Conservation (phyloP, 2,113 vertebrate species). For the Halcyon malimbica region DNA sequence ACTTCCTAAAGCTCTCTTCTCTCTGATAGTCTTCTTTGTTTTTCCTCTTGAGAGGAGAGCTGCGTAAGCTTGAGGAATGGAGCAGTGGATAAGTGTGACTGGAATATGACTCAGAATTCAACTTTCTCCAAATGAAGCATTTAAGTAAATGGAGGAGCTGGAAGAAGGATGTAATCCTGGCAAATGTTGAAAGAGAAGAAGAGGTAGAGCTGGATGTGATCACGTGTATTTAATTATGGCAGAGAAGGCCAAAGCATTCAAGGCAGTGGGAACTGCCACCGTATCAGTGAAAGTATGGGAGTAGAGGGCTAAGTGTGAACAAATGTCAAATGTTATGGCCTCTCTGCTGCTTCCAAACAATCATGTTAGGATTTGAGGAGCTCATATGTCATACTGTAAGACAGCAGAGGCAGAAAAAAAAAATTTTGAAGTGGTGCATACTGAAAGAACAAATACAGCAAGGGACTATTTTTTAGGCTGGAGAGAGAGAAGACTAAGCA, state of each 20-base stretch:
- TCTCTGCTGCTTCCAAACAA: background rate
- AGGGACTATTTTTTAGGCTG: background rate
- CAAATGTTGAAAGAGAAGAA: background rate
- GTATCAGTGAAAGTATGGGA: background rate
- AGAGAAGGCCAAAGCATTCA: background rate
- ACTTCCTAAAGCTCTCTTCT: background rate
- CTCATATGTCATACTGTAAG: background rate
- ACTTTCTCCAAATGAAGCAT: background rate
- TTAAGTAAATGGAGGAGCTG: background rate
- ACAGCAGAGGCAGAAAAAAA: background rate
- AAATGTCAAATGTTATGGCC: background rate
- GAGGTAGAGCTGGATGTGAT: background rate
- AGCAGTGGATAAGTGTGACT: background rate
- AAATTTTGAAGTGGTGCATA: accelerated
- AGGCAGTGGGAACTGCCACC: background rate
- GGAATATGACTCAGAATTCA: background rate
- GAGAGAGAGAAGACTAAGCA: background rate
- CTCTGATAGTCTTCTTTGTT: background rate
- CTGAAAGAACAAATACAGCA: background rate
- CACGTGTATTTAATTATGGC: background rate
- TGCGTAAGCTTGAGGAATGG: background rate
- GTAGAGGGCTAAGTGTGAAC: background rate
- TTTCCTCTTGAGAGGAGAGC: background rate
- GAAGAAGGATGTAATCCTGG: background rate
- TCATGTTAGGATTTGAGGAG: background rate